phyloP scores from a whole-genome alignment of 2,888 invertebrate genomes.

The Sphaerophoria taeniata region DNA sequence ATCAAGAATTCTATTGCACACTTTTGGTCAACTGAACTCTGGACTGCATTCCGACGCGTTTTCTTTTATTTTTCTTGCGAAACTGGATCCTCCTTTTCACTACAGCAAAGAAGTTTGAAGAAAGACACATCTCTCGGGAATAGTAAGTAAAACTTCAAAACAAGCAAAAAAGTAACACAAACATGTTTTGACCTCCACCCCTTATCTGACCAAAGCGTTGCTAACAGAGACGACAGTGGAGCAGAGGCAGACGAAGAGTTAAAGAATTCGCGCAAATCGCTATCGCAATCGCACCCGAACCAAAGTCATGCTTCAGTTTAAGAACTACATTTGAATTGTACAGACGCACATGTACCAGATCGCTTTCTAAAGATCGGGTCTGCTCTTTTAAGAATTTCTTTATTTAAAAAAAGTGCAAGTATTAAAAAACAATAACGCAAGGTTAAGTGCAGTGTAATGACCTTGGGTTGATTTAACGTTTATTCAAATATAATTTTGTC shows the following conservation, averaged over 20 bases:
- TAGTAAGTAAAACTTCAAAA: slow-evolving; percentile 24
- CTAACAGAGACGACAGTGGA: slow-evolving; percentile 8
- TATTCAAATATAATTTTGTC: neutral
- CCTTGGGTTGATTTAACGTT: neutral
- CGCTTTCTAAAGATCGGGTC: neutral
- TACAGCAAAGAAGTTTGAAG: slow-evolving; percentile 29
- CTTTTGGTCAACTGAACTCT: too few relatives aligned
- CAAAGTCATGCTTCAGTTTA: slow-evolving; percentile 50
- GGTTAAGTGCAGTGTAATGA: slow-evolving; percentile 12
- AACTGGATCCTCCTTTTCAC: slow-evolving; percentile 31
- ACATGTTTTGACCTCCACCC: slow-evolving; percentile 60
- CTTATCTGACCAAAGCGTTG: slow-evolving; percentile 30
- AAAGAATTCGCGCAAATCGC: slow-evolving; percentile 54
- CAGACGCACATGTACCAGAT: slow-evolving; percentile 26
- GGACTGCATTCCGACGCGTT: neutral
- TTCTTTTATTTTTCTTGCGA: slow-evolving; percentile 22
- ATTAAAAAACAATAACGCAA: neutral
- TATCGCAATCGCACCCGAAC: neutral
- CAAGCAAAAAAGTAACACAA: slow-evolving; percentile 31
- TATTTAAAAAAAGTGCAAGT: neutral
- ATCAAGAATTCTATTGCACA: too few relatives aligned
- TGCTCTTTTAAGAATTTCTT: neutral
- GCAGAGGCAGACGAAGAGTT: neutral
- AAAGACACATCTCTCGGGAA: slow-evolving; percentile 18
- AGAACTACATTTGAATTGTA: slow-evolving; percentile 68